A percentile compares a stretch with the other conserved stretches of the same genome.
These are phyloP conservation scores for Enteromius unitaeniatus DNA, from an alignment of 2,797 vertebrate species.

Conservation along the genomic window DNA sequence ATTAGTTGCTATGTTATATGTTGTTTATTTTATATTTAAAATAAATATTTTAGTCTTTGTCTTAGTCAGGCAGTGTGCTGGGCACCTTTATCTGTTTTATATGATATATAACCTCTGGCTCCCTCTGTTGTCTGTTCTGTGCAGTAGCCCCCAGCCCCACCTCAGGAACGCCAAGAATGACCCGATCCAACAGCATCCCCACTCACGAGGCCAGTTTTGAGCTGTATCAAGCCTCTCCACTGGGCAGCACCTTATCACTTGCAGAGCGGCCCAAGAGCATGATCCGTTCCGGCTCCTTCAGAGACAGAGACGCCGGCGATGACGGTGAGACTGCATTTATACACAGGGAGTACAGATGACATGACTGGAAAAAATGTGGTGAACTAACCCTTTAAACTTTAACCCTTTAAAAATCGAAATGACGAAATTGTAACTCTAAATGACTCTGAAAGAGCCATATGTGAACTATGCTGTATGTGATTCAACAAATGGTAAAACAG, in stretches of 20 bases:
- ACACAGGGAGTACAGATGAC: not conserved
- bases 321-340: slow-evolving; percentile 81
- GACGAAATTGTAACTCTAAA: too few species aligned
- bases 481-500: not conserved
- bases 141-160: slow-evolving; percentile 79
- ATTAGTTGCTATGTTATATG: too few species aligned
- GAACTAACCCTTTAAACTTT: too few species aligned
- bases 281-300: slow-evolving; percentile 93
- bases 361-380: not conserved
- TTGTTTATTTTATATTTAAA: too few species aligned
- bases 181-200: slow-evolving; percentile 97
- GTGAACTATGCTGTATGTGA: not conserved
- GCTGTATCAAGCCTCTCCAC: slow-evolving; percentile 86
- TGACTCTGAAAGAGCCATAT: not conserved
- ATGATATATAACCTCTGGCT: not conserved
- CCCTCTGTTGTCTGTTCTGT: slow-evolving; percentile 46
- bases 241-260: slow-evolving; percentile 93
- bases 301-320: slow-evolving; percentile 85
- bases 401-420: too few species aligned
- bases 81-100: not conserved
- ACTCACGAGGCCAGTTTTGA: slow-evolving; percentile 91
- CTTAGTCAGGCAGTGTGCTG: not conserved
- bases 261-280: slow-evolving; percentile 94
- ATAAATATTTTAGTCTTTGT: too few species aligned
- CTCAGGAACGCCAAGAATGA: slow-evolving; percentile 87